These are phyloP conservation scores for Calidris pugnax DNA, from an alignment of 2,113 vertebrate genomes.

Conservation along the genomic window DNA sequence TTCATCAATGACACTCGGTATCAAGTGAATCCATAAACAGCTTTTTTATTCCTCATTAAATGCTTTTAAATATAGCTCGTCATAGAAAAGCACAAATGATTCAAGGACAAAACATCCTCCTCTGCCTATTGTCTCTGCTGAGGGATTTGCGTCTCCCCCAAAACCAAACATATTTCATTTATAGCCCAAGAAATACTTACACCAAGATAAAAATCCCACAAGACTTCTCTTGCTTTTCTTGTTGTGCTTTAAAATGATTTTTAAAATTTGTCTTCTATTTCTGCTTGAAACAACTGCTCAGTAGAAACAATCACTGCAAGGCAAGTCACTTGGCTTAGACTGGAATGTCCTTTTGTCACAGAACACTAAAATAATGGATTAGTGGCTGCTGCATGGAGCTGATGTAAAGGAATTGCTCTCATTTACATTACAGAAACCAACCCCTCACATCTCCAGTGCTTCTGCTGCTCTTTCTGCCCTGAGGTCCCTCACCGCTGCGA, in stretches of 20 bases:
- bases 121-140: conserved; percentile 50
- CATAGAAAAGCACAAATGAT: conserved; percentile 43
- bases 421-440: background rate
- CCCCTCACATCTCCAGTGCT: background rate
- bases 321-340: background rate
- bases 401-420: background rate
- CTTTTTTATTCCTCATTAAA: background rate
- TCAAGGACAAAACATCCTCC: conserved; percentile 42
- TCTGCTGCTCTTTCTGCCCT: background rate
- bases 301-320: background rate
- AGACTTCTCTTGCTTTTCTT: background rate
- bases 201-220: conserved; percentile 44
- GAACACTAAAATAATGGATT: background rate
- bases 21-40: conserved; percentile 36
- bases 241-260: background rate
- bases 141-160: background rate
- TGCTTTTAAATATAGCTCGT: conserved; percentile 48
- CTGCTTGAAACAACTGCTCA: background rate
- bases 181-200: conserved; percentile 34
- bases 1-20: conserved; percentile 31
- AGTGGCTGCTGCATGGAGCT: background rate
- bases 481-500: background rate
- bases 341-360: background rate
- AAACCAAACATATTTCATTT: conserved; percentile 37
- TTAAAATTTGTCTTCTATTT: background rate